phyloP scores from a whole-genome alignment of 2,888 invertebrate genomes.

The Helobdella robusta region DNA sequence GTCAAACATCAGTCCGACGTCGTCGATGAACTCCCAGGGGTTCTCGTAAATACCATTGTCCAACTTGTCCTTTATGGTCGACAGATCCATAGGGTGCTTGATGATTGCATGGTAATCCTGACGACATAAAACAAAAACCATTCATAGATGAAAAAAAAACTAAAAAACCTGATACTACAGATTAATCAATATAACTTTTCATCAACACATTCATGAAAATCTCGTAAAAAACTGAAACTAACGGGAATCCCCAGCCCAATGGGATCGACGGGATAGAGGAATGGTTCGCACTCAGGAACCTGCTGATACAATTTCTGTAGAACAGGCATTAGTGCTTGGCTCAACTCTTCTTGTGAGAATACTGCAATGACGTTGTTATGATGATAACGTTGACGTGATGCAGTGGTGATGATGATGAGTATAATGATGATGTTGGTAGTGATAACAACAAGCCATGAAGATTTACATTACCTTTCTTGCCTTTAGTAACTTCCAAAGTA shows the following conservation, averaged over 20 bases:
- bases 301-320: slow-evolving; percentile 81
- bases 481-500: no score
- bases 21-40: slow-evolving; percentile 98
- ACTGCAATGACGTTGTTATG: slow-evolving; percentile 39
- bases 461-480: no score
- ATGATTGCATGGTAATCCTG: slow-evolving; percentile 93
- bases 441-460: not conserved
- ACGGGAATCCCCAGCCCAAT: slow-evolving; percentile 34
- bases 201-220: not conserved
- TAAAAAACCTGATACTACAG: no score
- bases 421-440: not conserved
- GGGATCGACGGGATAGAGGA: slow-evolving; percentile 93
- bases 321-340: slow-evolving; percentile 83
- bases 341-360: slow-evolving; percentile 64
- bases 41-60: slow-evolving; percentile 87
- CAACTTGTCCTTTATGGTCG: slow-evolving; percentile 82
- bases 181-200: no score
- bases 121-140: slow-evolving; percentile 45
- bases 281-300: slow-evolving; percentile 92
- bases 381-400: no score
- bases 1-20: slow-evolving; percentile 99
- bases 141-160: no score
- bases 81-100: slow-evolving; percentile 90
- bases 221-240: not conserved
- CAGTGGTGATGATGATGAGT: not conserved